phyloP scores from a whole-genome alignment of 2,888 invertebrate genomes.

The Petrolisthes manimaculis region DNA sequence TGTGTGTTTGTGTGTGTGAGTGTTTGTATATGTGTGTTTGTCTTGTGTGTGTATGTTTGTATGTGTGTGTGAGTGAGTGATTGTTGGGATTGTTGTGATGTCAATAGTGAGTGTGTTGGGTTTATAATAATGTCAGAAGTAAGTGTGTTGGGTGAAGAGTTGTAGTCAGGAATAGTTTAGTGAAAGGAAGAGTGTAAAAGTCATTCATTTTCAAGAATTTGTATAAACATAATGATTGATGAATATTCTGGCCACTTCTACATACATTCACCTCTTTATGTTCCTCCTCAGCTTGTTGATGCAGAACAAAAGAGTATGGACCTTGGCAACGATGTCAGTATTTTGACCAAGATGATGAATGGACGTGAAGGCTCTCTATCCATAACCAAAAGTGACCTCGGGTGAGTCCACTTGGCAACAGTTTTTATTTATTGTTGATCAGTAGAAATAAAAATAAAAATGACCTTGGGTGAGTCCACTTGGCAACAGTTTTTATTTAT shows the following conservation, averaged over 20 bases:
- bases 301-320: slow-evolving; percentile 81
- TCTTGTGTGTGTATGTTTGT: background rate
- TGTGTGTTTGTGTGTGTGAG: background rate
- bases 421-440: background rate
- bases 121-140: no score
- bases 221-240: no score
- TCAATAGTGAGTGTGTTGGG: no score
- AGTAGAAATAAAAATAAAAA: slow-evolving; percentile 29
- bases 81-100: no score
- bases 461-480: slow-evolving; percentile 53
- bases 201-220: no score
- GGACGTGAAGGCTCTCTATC: slow-evolving; percentile 60
- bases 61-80: no score
- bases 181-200: no score
- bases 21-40: background rate
- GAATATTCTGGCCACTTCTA: no score
- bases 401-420: slow-evolving; percentile 36
- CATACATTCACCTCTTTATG: background rate
- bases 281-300: slow-evolving; percentile 73
- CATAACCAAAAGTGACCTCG: slow-evolving; percentile 57
- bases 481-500: background rate
- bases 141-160: no score
- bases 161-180: no score
- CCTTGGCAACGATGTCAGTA: slow-evolving; percentile 80
- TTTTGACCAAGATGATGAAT: slow-evolving; percentile 71